phyloP scores from a whole-genome alignment of 35 echinoderm and acorn worm genomes.

The Ophioderma brevispina region DNA sequence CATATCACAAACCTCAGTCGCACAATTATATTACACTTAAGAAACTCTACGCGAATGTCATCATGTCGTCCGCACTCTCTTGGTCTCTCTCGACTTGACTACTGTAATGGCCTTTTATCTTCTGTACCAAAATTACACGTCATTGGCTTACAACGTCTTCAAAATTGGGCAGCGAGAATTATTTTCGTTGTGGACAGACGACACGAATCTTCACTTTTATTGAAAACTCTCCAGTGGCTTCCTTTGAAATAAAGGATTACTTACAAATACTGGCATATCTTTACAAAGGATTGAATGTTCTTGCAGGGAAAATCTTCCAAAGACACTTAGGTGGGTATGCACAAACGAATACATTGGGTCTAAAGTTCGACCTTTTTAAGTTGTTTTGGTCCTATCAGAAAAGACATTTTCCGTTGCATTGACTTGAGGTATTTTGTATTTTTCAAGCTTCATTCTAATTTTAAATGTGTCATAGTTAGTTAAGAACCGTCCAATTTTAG shows the following conservation, averaged over 20 bases:
- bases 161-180: constrained; percentile 15
- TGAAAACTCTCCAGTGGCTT: background rate
- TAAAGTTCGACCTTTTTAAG: no score
- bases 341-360: no score
- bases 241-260: background rate
- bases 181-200: background rate
- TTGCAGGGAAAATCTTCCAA: no score
- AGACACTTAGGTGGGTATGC: no score
- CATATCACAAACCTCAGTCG: background rate
- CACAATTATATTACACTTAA: background rate
- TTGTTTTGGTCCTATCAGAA: no score
- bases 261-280: background rate
- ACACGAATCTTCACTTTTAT: background rate
- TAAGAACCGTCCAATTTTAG: no score
- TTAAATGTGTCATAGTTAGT: no score
- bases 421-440: no score
- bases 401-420: no score
- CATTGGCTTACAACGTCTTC: constrained; percentile 14
- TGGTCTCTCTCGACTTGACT: background rate
- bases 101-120: background rate
- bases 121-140: background rate
- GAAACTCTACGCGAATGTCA: background rate
- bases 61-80: background rate
- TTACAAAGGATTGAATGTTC: background rate
- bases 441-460: no score